Evolutionary conservation across 2,888 invertebrate species (phyloP), one percentile per base, ranked within the genome.

Genomic region (Platycheirus rosarum): DNA sequence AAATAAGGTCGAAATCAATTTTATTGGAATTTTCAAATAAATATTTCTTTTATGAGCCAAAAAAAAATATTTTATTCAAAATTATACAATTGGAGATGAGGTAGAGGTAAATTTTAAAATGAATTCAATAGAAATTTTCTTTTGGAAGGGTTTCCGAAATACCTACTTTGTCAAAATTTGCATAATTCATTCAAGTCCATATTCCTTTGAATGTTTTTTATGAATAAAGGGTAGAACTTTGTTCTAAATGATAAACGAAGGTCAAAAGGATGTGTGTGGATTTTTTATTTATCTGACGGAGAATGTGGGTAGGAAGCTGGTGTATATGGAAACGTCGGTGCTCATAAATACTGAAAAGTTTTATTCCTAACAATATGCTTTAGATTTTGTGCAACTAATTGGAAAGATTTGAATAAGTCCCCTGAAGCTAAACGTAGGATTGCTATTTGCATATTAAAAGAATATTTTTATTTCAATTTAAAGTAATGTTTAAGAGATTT

Each of bases 201-300:
- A 6, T 60, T 44, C 60, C 29, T 60, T 44, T 60, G 60, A 60
- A 60, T 60, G 44, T 13, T 29, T 60, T 60, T 60, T n/a, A n/a
- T 44, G 60, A 60, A 60, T 60, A 60, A 57, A 57, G 14, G 57
- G 14, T 42, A 57, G 16, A 26, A 44, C 13, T 26, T 57, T 57
- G 29, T 42, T 44, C 16, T 1, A n/a, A 42, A 57, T 29, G 26
- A 26, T 60, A 44, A 18, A 44, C 9, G 60, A 44, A 60, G 44
- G 60, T 42, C 60, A 60, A 44, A 44, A 44, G 44, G 60, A 44
- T 60, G 26, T 42, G 2, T 46, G 16, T n/a, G 6, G 13, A 18
- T 13, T 13, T 14, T 48, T 23, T 2, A 48, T 55, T 55, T 37
- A 14, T 37, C 4, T 0, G 20, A 13, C 16, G 29, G 8, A 7